Conservation (phyloP, 2,888 invertebrate genomes). For the Lobophora halterata region DNA sequence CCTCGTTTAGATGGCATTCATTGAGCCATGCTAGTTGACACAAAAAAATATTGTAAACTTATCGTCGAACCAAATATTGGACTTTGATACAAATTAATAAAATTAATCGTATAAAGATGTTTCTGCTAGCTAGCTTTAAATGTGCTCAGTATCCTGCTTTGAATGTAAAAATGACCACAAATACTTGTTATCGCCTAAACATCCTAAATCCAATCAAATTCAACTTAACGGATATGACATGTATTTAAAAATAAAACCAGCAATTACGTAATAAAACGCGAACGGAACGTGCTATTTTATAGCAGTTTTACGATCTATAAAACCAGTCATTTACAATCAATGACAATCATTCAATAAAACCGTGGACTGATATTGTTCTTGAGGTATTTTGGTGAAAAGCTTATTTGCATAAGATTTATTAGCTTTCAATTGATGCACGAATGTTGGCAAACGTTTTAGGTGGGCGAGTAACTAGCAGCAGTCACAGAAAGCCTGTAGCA, state of each 20-base stretch:
- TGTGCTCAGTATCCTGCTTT: conserved; percentile 4
- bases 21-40: background rate
- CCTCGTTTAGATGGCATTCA: conserved; percentile 34
- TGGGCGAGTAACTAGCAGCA: background rate
- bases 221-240: conserved; percentile 30
- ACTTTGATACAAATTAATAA: too few relatives aligned
- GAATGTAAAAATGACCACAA: too few relatives aligned
- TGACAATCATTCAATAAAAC: conserved; percentile 47
- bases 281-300: conserved; percentile 42
- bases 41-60: too few relatives aligned
- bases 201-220: conserved; percentile 11
- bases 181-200: conserved; percentile 3
- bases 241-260: conserved; percentile 38
- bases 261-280: conserved; percentile 37
- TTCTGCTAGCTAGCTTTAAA: conserved; percentile 4
- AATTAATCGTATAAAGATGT: conserved; percentile 1
- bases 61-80: too few relatives aligned
- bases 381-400: conserved; percentile 33
- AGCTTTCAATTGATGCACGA: conserved; percentile 14
- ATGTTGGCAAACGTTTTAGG: conserved; percentile 12
- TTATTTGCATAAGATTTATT: conserved; percentile 27
- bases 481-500: too few relatives aligned
- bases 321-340: conserved; percentile 48
- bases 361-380: conserved; percentile 35
- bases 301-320: conserved; percentile 44